Evolutionary conservation across 2,888 invertebrate genomes (phyloP), one percentile per base, ranked within the genome.

Genomic region (Lasioglossum leucozonium): DNA sequence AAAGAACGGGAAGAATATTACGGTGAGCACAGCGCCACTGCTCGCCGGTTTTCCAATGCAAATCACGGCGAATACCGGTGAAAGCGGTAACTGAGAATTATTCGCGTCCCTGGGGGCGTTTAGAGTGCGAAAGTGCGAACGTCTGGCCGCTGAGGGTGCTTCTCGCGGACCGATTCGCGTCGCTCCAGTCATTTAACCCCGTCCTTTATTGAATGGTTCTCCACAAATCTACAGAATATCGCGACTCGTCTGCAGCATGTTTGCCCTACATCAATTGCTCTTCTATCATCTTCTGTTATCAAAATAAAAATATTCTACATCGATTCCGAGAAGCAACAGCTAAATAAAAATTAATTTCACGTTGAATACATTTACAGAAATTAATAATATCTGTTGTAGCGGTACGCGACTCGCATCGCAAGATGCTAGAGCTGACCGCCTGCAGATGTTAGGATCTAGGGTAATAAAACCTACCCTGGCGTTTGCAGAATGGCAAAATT

Each of bases 1-100:
- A 44, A 71, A 71, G 34, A 34, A 30, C 16, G 80, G 26, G 47
- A 81, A 47, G 79, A 82, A 77, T 82, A 83, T 67, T 67, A 65
- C 77, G 5, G 55, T 40, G 44, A 65, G n/a, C n/a, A 58, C 44
- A 40, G 73, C 58, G 13, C 37, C 26, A 44, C n/a, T 55, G 5
- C 37, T 62, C 0, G 30, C 13, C 4, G 10, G 72, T 44, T 51
- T 58, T 34, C 16, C 18, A 51, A 73, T 6, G 44, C 30, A 30
- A 34, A 51, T n/a, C 67, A n/a, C 73, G 16, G 26, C 5, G 2
- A 62, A 62, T 62, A 30, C 62, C 62, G 62, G 1, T 30, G 62
- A 62, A 62, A 62, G 62, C 62, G n/a, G 62, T 62, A 62, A 62
- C 62, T 62, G 62, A 62, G 62, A 30, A 62, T 30, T 62, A 62